Base-by-base conservation (phyloP, 2,113 vertebrate genomes). In the Empidonax alnorum region DNA sequence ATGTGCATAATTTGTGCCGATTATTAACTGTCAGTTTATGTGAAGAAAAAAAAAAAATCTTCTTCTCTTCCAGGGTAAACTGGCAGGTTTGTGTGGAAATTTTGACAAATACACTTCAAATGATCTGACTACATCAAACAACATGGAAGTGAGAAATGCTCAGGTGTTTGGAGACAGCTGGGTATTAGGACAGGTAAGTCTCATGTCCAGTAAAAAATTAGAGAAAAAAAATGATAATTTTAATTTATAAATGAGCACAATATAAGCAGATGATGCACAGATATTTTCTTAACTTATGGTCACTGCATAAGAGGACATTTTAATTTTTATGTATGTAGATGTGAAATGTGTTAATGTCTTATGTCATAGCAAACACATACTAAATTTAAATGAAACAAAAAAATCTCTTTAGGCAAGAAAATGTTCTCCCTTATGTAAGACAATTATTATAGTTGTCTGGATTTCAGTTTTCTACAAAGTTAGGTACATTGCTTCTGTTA, bases 61-160 rank as follows among this genome's bases (percentile, higher is more conserved):
- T n/a, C 41, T 96, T 91, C 50, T 92, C 35, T 83, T 97, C 66
- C 80, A 99, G 99, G 99, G 99, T n/a, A 99, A 98, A 93, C 96
- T 99, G 56, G 97, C 98, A 92, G 99, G 99, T 65, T 96, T 99
- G 77, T 99, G 99, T 98, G 99, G 99, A 90, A 99, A 99, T 92
- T 99, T 99, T 98, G 99, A 99, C 96, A 99, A 98, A 92, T 99
- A 99, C 78, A 99, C 99, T 84, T 99, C 99, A 93, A 99, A 99
- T 91, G 99, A 99, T 93, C 98, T 99, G 98, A 99, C 99, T 82
- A 99, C 99, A 63, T 99, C 99, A 59, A 99, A 98, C 96, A 99
- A 99, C 96, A 98, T 99, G 98, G 99, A 99, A 97, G 99, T 99
- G 94, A 99, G 98, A 98, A 99, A 99, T 76, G 98, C 99, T 35